Evolutionary conservation across 2,888 invertebrate species (phyloP), one percentile per base, ranked within the genome.

Genomic region (Frankliniella intonsa): DNA sequence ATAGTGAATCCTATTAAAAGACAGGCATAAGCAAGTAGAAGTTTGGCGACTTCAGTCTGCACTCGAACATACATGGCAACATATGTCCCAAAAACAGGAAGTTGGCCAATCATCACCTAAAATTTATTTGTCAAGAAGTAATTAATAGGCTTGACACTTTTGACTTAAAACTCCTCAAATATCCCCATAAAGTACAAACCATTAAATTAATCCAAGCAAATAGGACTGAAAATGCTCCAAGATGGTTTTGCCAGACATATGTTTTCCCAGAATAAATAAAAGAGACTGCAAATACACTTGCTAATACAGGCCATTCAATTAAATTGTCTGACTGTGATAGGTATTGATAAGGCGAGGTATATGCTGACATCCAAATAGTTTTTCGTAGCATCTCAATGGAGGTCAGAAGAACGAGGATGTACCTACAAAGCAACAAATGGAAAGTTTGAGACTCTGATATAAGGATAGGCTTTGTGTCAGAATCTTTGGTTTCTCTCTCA

Each of bases 1-100:
- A 95, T 94, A 0, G 95, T 95, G 86, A 96, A 96, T 0, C 95
- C 96, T 62, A 96, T 93, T 62, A 96, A 88, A 84, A 96, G 91
- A 86, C 95, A 95, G 0, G 94, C 94, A 87, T 95, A 96, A 0
- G 95, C 95, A 88, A 95, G 90, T 81, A 96, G 90, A n/a, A 96
- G 89, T 86, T 95, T 95, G 11, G 94, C 94, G 85, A 96, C 95
- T 89, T 96, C 95, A 80, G 93, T 94, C 87, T 95, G 94, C 0
- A 95, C 95, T 87, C 94, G 93, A 1, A 95, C 95, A 85, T 95
- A 95, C 96, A 96, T 96, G 0, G 96, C 96, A 7, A 96, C 95
- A 86, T 96, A 96, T 0, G 95, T 94, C 25, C 96, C 96, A 86
- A 96, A 95, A 81, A 95, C 92, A 0, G 96, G 96, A 69, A 96